Base-by-base conservation (phyloP, 2,888 invertebrate species). In the Digitonthophagus gazella region DNA sequence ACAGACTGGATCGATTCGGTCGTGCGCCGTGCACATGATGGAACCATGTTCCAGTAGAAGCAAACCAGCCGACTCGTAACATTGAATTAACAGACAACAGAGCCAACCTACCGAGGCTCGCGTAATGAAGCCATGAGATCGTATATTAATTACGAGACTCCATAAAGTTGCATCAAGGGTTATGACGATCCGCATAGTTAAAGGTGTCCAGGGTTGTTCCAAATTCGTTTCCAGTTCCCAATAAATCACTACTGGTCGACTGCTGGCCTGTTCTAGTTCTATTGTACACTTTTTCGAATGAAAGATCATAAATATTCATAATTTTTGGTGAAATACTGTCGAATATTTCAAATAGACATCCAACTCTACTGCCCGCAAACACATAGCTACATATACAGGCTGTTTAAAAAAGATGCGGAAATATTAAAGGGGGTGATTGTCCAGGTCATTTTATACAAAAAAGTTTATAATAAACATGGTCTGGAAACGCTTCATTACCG, bases 91-190 rank as follows among this genome's bases (percentile, higher is more conserved):
- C 67, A 68, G 61, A 61, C 65, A 58, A 66, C 67, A 65, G 67
- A 67, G 67, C 69, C 66, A 58, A 64, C 64, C 61, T 44, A 44
- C 28, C 57, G 44, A 58, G 61, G 68, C 67, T 66, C 68, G 68
- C 68, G 64, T 71, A 73, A 73, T 73, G 72, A 73, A 72, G 72
- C 72, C 71, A 70, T 73, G 71, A 70, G 70, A 72, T 73, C 73
- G 72, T 73, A 72, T 73, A 73, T 72, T 72, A 72, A 73, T 72
- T 72, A 72, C 69, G 57, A 58, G 65, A 67, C 66, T 66, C 66
- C 70, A 70, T 70, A 70, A 70, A 70, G 66, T 70, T 22, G 70
- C 65, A 68, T 70, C 70, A 68, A 70, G 68, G 28, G 28, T 44
- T 44, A 44, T 44, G 28, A 44, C 8, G 28, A 11, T 44, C 1